phyloP scores from a whole-genome alignment of 2,113 vertebrate species.

The Oxyruncus cristatus region DNA sequence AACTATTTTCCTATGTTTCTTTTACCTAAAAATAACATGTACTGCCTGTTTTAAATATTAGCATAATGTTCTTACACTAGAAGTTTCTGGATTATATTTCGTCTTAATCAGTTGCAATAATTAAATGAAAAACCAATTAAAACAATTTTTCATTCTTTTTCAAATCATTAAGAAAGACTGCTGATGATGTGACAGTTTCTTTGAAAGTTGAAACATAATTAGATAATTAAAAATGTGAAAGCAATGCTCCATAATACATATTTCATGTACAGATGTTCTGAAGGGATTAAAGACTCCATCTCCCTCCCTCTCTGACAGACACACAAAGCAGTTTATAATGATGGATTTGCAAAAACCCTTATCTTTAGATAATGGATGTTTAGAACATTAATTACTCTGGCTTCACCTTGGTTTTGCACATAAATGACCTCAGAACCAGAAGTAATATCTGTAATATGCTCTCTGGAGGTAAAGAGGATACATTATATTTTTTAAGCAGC shows the following conservation, averaged over 20 bases:
- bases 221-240: conserved; percentile 32
- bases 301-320: neutral
- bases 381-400: conserved; percentile 35
- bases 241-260: neutral
- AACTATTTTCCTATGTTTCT: neutral
- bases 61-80: neutral
- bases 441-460: neutral
- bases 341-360: conserved; percentile 11
- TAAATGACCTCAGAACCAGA: conserved; percentile 4
- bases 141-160: neutral
- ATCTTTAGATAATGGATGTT: conserved; percentile 35
- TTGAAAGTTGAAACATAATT: conserved; percentile 58
- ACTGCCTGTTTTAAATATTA: neutral
- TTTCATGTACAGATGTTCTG: conserved; percentile 50
- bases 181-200: conserved; percentile 9
- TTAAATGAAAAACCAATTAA: neutral
- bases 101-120: neutral
- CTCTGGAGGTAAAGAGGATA: neutral
- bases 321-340: conserved; percentile 33
- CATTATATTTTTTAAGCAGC: neutral
- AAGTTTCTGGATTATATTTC: neutral
- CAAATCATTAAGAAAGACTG: neutral
- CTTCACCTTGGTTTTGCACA: conserved; percentile 33
- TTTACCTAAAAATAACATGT: neutral
- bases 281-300: conserved; percentile 37